Percentiles rank a stretch among this genome's conserved stretches.
Conservation (phyloP, 2,888 invertebrate genomes). For the Calephelis perditalis region DNA sequence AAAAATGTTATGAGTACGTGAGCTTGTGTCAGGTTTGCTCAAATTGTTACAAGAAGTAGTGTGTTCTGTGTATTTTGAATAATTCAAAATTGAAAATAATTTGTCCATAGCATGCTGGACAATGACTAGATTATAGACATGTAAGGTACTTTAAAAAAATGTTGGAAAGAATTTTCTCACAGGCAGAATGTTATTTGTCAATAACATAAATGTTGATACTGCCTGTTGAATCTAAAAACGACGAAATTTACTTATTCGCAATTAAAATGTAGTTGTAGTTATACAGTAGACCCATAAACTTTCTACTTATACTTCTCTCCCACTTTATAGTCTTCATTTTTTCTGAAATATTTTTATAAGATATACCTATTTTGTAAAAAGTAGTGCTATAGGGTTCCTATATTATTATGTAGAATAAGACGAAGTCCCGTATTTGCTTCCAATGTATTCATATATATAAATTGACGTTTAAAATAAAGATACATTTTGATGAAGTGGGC, state of each 20-base stretch:
- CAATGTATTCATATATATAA: conserved; percentile 62
- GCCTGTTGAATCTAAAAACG: no score
- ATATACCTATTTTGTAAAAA: conserved; percentile 30
- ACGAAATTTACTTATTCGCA: no score
- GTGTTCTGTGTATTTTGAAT: no score
- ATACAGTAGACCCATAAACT: no score
- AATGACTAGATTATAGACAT: conserved; percentile 13
- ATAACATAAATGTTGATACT: no score
- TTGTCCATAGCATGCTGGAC: conserved; percentile 17
- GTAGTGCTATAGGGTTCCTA: conserved; percentile 32
- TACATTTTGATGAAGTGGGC: conserved; percentile 46
- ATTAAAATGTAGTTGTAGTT: no score
- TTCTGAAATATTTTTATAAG: conserved; percentile 28
- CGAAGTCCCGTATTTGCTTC: conserved; percentile 67
- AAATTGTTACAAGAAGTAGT: no score
- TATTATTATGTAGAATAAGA: conserved; percentile 28
- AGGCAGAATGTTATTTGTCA: no score
- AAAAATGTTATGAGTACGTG: no score
- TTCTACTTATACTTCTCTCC: no score
- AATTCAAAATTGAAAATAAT: no score
- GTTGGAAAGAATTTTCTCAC: not conserved
- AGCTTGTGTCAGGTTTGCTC: no score
- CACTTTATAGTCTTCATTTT: not conserved
- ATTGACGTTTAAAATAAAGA: conserved; percentile 58
- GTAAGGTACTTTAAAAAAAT: not conserved